phyloP scores from a whole-genome alignment of 2,888 invertebrate genomes.

The Abscondita cerata region DNA sequence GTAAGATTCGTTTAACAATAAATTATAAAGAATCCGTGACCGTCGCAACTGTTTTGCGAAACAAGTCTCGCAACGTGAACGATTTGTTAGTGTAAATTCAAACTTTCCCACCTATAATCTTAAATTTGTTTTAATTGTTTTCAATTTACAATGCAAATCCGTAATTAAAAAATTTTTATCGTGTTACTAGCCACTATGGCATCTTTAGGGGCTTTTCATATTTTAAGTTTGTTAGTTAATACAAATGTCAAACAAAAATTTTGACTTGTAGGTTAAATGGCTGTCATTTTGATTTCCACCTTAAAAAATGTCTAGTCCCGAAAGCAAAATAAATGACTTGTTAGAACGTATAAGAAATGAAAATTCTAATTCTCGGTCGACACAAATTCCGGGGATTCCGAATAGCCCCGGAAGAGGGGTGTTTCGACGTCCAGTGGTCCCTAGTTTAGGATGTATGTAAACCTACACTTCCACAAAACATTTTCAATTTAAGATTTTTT shows the following conservation, averaged over 20 bases:
- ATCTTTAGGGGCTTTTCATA: background rate
- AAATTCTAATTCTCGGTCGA: constrained; percentile 55
- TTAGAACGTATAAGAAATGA: constrained; percentile 78
- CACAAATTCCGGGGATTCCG: constrained; percentile 51
- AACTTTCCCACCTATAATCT: too few relatives aligned
- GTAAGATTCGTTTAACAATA: too few relatives aligned
- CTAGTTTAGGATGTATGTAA: constrained; percentile 34
- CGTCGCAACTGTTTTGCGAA: too few relatives aligned
- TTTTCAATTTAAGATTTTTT: constrained; percentile 1
- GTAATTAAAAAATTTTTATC: background rate
- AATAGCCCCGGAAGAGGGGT: constrained; percentile 57
- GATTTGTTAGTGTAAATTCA: too few relatives aligned
- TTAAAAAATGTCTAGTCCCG: constrained; percentile 72
- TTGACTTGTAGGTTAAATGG: constrained; percentile 33
- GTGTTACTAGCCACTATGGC: background rate
- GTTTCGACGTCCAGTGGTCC: constrained; percentile 40
- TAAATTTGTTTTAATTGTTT: too few relatives aligned
- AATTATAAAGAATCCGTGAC: too few relatives aligned
- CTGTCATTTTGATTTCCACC: constrained; percentile 35
- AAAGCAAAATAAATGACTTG: constrained; percentile 82
- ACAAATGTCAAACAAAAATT: constrained; percentile 19
- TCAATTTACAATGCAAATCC: too few relatives aligned
- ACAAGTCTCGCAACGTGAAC: too few relatives aligned
- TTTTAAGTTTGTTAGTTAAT: background rate
- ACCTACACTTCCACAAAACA: constrained; percentile 18